Evolutionary conservation across 2,888 invertebrate species (phyloP), one percentile per base, ranked within the genome.

Genomic region (Macaria notata): DNA sequence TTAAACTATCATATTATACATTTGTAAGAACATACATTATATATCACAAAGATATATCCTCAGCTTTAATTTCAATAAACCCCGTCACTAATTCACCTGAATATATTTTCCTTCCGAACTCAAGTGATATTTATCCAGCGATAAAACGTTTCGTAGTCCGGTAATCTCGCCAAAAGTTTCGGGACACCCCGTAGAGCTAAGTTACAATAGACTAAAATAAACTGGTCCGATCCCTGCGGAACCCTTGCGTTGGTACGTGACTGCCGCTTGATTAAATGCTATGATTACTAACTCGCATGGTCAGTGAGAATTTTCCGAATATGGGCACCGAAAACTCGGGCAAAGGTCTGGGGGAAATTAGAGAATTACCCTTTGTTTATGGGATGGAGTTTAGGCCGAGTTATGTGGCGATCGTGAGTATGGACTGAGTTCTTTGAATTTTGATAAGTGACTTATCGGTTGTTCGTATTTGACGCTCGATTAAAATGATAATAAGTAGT

Each of bases 201-300:
- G 7, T 44, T 44, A 49, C 45, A 60, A 53, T 61, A 61, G 47
- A 49, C 38, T 54, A 50, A 61, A 60, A 61, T 61, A 61, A 56
- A 61, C 53, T 9, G 56, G 55, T 29, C 48, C n/a, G 47, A 55
- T 49, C 56, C 55, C 52, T 59, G 31, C 54, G 53, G 59, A 62
- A 60, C 62, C 62, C 62, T 56, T 51, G 46, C 31, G 62, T 42
- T 39, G 56, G 57, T 63, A 66, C 69, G 68, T 69, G 68, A 66
- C 62, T 62, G 44, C 50, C 52, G 56, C 60, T 65, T 65, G 64
- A 68, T 65, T 65, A 65, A 65, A 62, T 38, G 52, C 57, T 43
- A 63, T 64, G 62, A 67, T 68, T 60, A 61, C 56, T 47, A 31
- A 57, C 54, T 55, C 55, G 60, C 47, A 58, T 42, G 55, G 54